Conservation (phyloP, 2,113 vertebrate species). For the Nettapus auritus region DNA sequence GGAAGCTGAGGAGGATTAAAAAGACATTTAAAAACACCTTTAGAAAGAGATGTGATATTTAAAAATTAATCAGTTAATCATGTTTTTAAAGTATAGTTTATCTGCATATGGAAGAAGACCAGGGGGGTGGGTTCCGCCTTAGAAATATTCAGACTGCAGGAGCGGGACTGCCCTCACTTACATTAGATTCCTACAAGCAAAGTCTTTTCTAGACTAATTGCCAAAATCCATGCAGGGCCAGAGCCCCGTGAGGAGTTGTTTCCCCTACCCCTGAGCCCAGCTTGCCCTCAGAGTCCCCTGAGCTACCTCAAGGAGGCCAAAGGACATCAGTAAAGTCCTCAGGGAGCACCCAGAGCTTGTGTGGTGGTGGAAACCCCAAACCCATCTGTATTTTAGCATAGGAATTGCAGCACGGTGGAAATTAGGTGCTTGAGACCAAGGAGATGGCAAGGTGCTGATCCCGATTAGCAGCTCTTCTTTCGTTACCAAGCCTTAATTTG, state of each 20-base stretch:
- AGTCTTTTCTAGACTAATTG: not conserved
- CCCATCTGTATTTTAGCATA: not conserved
- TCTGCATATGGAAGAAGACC: not conserved
- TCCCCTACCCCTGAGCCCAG: not conserved
- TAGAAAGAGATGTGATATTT: not conserved
- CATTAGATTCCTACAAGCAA: not conserved
- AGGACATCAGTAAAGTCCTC: not conserved
- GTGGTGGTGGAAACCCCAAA: not conserved
- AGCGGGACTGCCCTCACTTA: fast-evolving
- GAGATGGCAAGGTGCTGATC: not conserved
- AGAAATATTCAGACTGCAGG: not conserved
- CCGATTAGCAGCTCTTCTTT: not conserved
- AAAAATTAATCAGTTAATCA: not conserved
- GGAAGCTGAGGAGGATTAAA: not conserved
- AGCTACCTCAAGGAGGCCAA: not conserved
- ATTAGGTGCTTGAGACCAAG: not conserved
- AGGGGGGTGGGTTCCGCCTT: not conserved
- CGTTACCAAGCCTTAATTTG: not conserved
- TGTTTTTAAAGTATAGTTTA: not conserved
- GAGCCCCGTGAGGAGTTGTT: not conserved
- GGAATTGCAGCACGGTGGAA: not conserved
- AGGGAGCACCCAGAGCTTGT: not conserved
- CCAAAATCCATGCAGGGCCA: not conserved
- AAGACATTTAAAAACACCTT: not conserved
- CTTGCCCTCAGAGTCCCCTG: not conserved